Percentiles rank a stretch among this genome's conserved stretches.
phyloP scores from a whole-genome alignment of 2,888 invertebrate species.

The Andrena hattorfiana region DNA sequence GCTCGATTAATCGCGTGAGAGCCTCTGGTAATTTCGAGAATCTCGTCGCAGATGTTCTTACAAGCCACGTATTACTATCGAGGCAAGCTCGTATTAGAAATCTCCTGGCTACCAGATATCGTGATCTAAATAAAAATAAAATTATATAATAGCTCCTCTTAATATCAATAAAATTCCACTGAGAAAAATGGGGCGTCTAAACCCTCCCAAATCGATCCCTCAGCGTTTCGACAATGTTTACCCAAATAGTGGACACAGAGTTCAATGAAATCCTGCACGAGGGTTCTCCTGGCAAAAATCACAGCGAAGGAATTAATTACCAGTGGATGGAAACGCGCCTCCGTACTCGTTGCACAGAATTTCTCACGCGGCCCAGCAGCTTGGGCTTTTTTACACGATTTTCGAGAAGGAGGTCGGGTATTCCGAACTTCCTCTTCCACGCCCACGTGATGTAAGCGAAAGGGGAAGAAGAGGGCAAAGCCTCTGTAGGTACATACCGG shows the following conservation, averaged over 20 bases:
- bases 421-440: conserved; percentile 52
- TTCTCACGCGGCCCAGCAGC: not conserved
- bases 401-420: conserved; percentile 53
- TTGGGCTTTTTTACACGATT: conserved; percentile 36
- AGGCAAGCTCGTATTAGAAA: no score
- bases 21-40: not conserved
- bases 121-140: no score
- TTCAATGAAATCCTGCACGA: no score
- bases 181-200: no score
- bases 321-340: not conserved
- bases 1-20: not conserved
- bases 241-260: no score
- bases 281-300: not conserved
- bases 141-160: no score
- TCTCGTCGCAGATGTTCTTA: not conserved
- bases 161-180: no score
- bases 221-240: no score
- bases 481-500: conserved; percentile 72
- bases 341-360: not conserved
- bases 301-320: no score
- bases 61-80: no score
- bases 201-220: no score
- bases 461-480: conserved; percentile 61
- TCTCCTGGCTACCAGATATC: no score
- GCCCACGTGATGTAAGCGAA: conserved; percentile 59